These are phyloP conservation scores for Gibbula magus DNA, from an alignment of 2,888 invertebrate species.

Conservation along the genomic window DNA sequence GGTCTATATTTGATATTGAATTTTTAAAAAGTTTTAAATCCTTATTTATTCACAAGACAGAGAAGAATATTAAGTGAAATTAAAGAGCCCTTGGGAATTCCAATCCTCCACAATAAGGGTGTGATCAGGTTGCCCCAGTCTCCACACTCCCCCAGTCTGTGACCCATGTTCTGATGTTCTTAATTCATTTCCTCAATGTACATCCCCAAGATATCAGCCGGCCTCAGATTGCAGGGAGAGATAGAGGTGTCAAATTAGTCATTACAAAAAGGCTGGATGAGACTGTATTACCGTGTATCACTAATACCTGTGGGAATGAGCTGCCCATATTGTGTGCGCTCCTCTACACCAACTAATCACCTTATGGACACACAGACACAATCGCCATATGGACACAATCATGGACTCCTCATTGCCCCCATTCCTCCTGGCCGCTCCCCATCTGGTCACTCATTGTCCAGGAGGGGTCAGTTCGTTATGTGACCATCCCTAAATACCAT, in stretches of 20 bases:
- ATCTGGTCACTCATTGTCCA: background rate
- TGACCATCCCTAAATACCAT: background rate
- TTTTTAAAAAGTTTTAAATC: too few species aligned
- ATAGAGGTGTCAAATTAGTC: background rate
- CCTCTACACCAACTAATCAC: background rate
- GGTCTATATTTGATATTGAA: too few species aligned
- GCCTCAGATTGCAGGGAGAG: background rate
- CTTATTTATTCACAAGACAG: too few species aligned
- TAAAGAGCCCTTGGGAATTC: too few species aligned
- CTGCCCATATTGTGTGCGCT: background rate
- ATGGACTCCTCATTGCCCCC: background rate
- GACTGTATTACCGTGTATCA: background rate
- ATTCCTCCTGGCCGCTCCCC: background rate
- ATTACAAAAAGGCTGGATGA: background rate
- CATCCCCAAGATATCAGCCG: background rate
- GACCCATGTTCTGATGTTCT: too few species aligned
- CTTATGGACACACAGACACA: background rate
- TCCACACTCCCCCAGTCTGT: too few species aligned
- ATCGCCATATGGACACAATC: background rate
- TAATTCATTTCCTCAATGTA: too few species aligned
- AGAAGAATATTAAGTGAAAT: too few species aligned
- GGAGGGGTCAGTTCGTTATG: background rate
- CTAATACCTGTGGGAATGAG: constrained; percentile 5
- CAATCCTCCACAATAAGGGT: too few species aligned
- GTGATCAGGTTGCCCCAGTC: too few species aligned